Conservation (phyloP, 1,140 invertebrate genomes). For the Helicorthomorpha holstii region DNA sequence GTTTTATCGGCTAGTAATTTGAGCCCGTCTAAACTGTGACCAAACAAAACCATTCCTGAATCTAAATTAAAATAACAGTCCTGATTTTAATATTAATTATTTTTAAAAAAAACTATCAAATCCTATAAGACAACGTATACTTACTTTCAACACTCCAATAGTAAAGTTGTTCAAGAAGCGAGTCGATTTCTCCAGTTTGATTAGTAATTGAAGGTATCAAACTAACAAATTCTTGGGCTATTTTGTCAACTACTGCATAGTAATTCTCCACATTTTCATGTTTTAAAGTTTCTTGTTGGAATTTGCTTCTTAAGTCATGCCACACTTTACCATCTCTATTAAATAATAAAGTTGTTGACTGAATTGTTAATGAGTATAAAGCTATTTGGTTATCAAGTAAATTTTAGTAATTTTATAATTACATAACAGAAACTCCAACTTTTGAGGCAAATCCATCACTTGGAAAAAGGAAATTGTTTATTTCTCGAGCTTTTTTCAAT, state of each 20-base stretch:
- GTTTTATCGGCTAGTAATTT: too few relatives aligned
- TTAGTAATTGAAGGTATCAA: conserved; percentile 16
- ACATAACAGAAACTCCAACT: not conserved
- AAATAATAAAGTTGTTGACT: too few relatives aligned
- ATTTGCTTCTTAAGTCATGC: conserved; percentile 56
- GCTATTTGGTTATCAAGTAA: not conserved
- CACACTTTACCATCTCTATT: conserved; percentile 44
- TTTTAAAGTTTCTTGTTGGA: conserved; percentile 62
- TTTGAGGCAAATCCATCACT: too few relatives aligned
- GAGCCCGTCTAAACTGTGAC: too few relatives aligned
- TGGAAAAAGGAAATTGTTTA: too few relatives aligned
- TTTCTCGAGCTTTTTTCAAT: too few relatives aligned
- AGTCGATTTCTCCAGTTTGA: conserved; percentile 7
- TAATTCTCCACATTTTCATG: conserved; percentile 50
- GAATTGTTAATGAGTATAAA: too few relatives aligned
- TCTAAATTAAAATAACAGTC: too few relatives aligned
- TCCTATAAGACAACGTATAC: too few relatives aligned
- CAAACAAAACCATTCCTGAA: too few relatives aligned
- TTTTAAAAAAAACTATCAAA: too few relatives aligned
- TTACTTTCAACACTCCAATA: conserved; percentile 20
- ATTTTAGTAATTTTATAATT: not conserved
- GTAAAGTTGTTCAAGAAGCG: conserved; percentile 16
- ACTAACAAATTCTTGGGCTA: conserved; percentile 49
- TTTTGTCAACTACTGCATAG: conserved; percentile 39
- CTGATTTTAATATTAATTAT: too few relatives aligned